These are phyloP conservation scores for Ophonus ardosiacus DNA, from an alignment of 2,888 invertebrate genomes.

Conservation along the genomic window DNA sequence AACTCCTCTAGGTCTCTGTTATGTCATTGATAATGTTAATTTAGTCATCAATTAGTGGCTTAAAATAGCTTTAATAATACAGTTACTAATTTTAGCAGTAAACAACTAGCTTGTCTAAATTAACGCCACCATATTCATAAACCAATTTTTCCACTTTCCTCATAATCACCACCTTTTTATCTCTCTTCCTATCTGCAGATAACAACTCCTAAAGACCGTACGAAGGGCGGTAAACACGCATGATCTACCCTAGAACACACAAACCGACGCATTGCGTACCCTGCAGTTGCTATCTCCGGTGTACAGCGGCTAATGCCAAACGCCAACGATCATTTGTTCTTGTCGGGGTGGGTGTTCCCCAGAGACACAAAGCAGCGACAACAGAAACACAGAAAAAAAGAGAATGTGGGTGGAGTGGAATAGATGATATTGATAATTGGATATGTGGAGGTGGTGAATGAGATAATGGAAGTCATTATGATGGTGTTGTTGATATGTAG, in stretches of 20 bases:
- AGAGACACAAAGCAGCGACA: background rate
- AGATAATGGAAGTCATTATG: no score
- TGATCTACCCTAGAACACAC: background rate
- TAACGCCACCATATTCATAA: no score
- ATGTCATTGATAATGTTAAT: no score
- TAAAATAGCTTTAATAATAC: no score
- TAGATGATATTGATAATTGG: background rate
- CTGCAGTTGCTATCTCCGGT: constrained; percentile 9
- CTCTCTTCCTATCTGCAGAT: background rate
- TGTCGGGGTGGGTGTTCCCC: constrained; percentile 8
- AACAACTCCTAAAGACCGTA: background rate
- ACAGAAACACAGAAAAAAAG: background rate
- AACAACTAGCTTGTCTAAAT: no score
- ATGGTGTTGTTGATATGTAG: background rate
- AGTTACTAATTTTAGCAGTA: no score
- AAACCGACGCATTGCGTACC: constrained; percentile 8
- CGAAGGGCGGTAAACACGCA: constrained; percentile 13
- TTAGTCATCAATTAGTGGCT: no score
- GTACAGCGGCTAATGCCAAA: constrained; percentile 4
- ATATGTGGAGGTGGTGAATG: no score
- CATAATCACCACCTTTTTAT: background rate
- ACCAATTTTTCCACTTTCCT: background rate
- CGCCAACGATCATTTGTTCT: constrained; percentile 15
- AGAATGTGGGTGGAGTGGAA: background rate
- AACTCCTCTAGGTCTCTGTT: no score